Conservation (phyloP, 2,113 vertebrate species). For the Ceyx margarethae region DNA sequence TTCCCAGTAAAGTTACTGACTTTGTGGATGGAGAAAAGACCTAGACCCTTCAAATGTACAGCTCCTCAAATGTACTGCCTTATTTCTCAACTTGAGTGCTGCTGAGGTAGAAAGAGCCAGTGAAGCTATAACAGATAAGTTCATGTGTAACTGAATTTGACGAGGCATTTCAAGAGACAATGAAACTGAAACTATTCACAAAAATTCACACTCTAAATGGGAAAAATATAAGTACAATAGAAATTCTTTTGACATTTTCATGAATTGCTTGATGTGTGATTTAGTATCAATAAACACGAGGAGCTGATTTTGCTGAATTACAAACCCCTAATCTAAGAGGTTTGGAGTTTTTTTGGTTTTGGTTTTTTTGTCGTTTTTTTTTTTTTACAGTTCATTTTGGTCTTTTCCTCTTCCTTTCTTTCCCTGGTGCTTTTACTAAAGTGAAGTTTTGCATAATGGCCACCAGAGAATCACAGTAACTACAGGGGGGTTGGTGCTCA, state of each 20-base stretch:
- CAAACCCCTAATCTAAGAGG: fast-evolving
- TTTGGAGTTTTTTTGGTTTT: fast-evolving
- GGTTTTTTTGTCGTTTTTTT: neutral
- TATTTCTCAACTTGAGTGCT: neutral
- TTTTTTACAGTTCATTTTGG: no score
- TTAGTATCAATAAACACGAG: neutral
- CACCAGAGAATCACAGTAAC: neutral
- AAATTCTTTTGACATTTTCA: neutral
- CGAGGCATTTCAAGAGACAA: neutral
- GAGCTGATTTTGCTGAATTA: neutral
- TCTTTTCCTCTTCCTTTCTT: neutral
- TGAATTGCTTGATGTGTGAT: neutral
- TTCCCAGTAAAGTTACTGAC: neutral
- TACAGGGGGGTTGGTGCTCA: neutral
- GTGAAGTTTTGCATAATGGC: neutral
- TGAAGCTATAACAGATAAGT: neutral
- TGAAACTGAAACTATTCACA: neutral
- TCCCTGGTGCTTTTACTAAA: neutral
- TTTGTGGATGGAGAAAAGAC: neutral
- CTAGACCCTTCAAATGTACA: neutral
- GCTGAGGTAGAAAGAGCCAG: neutral
- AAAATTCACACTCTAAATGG: neutral
- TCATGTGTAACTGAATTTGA: neutral
- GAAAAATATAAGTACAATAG: neutral
- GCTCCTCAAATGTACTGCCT: neutral